phyloP scores from a whole-genome alignment of 2,888 invertebrate species.

The Choreutis nemorana region DNA sequence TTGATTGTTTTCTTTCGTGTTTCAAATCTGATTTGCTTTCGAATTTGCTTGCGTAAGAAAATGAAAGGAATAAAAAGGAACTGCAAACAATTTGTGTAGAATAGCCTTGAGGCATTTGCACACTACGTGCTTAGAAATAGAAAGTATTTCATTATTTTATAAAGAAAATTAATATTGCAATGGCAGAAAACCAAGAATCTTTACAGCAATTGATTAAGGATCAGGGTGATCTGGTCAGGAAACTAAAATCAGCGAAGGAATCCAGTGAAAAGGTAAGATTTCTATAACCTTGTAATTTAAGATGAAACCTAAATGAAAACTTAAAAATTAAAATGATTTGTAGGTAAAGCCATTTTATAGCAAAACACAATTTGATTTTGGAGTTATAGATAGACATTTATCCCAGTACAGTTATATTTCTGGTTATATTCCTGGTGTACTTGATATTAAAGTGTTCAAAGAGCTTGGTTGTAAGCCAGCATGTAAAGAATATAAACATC shows the following conservation, averaged over 20 bases:
- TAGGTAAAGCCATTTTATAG: constrained; percentile 29
- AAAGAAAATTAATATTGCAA: too few relatives aligned
- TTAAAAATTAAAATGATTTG: constrained; percentile 17
- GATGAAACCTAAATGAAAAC: constrained; percentile 1
- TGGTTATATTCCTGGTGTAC: constrained; percentile 60
- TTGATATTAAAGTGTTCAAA: constrained; percentile 50
- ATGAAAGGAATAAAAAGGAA: constrained; percentile 36
- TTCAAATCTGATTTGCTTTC: constrained; percentile 1
- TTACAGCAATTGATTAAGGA: constrained; percentile 50
- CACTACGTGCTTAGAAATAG: too few relatives aligned
- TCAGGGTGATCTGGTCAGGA: constrained; percentile 84
- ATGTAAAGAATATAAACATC: constrained; percentile 43
- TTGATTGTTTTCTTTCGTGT: background rate
- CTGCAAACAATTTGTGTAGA: constrained; percentile 32
- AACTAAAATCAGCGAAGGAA: constrained; percentile 82
- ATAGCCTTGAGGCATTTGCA: too few relatives aligned
- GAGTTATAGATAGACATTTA: constrained; percentile 48
- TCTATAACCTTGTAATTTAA: background rate
- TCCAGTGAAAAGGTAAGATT: constrained; percentile 74
- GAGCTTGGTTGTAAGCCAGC: constrained; percentile 28
- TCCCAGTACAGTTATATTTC: constrained; percentile 64
- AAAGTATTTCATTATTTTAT: too few relatives aligned
- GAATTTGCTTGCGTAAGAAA: constrained; percentile 17
- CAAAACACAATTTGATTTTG: constrained; percentile 22
- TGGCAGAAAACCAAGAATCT: constrained; percentile 43